Conservation (phyloP, 2,113 vertebrate species). For the Cyphomyrus discorhynchus region DNA sequence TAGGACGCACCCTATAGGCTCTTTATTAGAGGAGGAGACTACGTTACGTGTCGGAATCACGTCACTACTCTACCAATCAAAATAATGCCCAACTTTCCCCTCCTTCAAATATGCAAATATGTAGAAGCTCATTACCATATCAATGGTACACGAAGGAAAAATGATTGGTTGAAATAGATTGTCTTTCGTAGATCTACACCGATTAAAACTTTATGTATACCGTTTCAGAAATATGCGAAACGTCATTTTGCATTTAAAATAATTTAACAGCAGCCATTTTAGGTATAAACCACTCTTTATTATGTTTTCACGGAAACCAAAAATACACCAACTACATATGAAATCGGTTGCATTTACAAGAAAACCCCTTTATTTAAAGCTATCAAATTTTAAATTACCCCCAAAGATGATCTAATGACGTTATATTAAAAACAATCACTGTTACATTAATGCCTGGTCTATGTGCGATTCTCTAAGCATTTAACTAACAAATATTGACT, state of each 20-base stretch:
- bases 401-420: not conserved
- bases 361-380: not conserved
- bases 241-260: not conserved
- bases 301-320: not conserved
- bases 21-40: constrained; percentile 17
- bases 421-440: not conserved
- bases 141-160: not conserved
- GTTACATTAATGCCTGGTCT: not conserved
- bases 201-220: not conserved
- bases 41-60: not conserved
- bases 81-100: not conserved
- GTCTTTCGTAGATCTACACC: not conserved
- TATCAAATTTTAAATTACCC: not conserved
- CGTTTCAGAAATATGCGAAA: not conserved
- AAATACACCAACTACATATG: not conserved
- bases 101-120: constrained; percentile 12
- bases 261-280: not conserved
- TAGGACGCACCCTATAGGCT: constrained; percentile 13
- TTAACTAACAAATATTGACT: not conserved
- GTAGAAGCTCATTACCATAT: not conserved
- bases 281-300: not conserved
- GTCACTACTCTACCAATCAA: constrained; percentile 28
- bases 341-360: not conserved
- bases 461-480: not conserved
- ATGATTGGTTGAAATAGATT: constrained; percentile 19